Percentiles rank a stretch among this genome's conserved stretches.
Conservation (phyloP, 2,888 invertebrate genomes). For the Stegana nigrithorax region DNA sequence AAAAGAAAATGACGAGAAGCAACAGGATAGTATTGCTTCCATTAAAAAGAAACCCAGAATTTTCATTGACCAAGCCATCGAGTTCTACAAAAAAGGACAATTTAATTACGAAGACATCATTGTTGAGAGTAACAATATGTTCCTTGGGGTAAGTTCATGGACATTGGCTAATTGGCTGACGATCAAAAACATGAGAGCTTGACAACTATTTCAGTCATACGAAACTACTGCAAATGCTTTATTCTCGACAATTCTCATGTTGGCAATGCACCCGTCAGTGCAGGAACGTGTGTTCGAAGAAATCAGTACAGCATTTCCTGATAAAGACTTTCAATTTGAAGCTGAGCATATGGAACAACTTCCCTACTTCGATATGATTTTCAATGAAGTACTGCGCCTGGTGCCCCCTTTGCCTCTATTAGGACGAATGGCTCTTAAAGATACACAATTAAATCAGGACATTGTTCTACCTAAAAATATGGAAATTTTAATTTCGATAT, state of each 20-base stretch:
- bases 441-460: slow-evolving; percentile 32
- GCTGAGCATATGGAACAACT: slow-evolving; percentile 25
- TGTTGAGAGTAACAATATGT: neutral
- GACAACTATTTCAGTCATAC: neutral
- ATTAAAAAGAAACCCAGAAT: neutral
- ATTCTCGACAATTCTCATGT: neutral
- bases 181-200: no score
- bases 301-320: slow-evolving; percentile 2
- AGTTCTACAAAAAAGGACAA: neutral
- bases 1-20: no score
- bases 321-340: slow-evolving; percentile 2
- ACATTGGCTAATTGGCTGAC: no score
- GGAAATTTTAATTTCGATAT: slow-evolving; percentile 37
- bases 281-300: slow-evolving; percentile 13
- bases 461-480: slow-evolving; percentile 38
- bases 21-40: no score
- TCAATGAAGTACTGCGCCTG: slow-evolving; percentile 46
- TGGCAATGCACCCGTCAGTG: slow-evolving; percentile 2
- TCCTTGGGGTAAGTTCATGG: neutral
- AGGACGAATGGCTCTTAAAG: slow-evolving; percentile 35
- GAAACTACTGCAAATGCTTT: slow-evolving; percentile 1
- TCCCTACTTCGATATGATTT: slow-evolving; percentile 47
- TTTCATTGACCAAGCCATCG: slow-evolving; percentile 2
- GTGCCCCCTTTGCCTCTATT: slow-evolving; percentile 43
- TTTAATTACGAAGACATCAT: neutral